Conservation (phyloP, 2,797 vertebrate genomes). For the Anniella stebbinsi region DNA sequence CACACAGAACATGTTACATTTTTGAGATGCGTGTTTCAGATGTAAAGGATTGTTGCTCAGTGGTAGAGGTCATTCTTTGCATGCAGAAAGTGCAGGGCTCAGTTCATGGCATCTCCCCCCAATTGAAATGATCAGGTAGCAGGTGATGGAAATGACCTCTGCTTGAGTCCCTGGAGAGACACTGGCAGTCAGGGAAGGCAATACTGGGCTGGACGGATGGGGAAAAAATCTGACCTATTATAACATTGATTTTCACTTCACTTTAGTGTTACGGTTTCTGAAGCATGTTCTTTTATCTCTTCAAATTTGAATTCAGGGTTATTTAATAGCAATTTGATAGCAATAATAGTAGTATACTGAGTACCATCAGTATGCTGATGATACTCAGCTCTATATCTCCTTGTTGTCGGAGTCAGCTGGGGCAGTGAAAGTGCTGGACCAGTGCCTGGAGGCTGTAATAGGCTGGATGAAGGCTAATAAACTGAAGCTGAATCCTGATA, state of each 20-base stretch:
- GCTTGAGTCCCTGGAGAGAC: background rate
- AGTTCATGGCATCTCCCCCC: background rate
- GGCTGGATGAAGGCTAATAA: no score
- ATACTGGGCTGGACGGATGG: background rate
- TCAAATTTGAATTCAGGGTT: background rate
- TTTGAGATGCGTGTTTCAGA: constrained; percentile 4
- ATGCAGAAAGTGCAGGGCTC: background rate
- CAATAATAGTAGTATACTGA: no score
- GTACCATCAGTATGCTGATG: no score
- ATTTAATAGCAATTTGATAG: background rate
- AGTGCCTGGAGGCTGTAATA: no score
- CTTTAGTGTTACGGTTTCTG: background rate
- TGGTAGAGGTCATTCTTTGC: background rate
- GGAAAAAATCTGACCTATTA: background rate
- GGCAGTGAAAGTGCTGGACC: no score
- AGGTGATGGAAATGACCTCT: background rate
- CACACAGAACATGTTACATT: background rate
- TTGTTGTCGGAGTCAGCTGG: no score
- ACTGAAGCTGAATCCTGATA: no score
- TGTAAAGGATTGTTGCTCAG: background rate
- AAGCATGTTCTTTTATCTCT: background rate
- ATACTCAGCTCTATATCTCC: no score
- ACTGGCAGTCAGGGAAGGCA: background rate
- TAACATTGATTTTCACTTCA: background rate
- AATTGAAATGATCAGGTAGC: background rate